These are phyloP conservation scores for Dasysyrphus albostriatus DNA, from an alignment of 2,888 invertebrate genomes.

Conservation along the genomic window DNA sequence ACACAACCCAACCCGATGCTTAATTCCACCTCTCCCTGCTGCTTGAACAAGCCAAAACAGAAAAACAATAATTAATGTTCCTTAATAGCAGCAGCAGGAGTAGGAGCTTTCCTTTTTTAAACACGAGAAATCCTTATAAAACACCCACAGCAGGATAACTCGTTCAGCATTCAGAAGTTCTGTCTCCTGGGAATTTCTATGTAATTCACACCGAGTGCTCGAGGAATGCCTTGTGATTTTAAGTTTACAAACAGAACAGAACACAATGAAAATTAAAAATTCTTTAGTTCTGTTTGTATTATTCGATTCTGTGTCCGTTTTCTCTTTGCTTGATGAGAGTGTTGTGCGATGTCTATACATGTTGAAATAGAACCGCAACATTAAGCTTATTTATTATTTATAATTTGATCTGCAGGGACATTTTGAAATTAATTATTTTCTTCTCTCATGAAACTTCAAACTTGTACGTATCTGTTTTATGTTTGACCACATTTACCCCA, in stretches of 20 bases:
- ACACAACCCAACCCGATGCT: not conserved
- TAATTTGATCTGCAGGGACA: constrained; percentile 48
- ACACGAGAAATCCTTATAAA: constrained; percentile 26
- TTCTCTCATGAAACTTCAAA: not conserved
- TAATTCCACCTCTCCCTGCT: not conserved
- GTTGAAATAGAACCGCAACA: constrained; percentile 17
- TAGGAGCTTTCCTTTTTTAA: constrained; percentile 8
- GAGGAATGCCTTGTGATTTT: constrained; percentile 55
- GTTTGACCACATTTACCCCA: not conserved
- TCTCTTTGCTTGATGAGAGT: not conserved
- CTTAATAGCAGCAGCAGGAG: constrained; percentile 12
- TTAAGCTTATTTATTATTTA: constrained; percentile 14
- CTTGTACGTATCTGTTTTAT: not conserved
- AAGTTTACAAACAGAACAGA: constrained; percentile 58
- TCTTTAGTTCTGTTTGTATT: constrained; percentile 43
- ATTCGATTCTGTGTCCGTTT: constrained; percentile 6
- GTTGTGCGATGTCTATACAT: not conserved
- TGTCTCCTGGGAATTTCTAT: constrained; percentile 46
- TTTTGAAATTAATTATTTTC: constrained; percentile 66
- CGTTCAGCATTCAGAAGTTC: constrained; percentile 56
- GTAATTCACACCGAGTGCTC: constrained; percentile 27
- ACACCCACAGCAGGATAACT: constrained; percentile 60
- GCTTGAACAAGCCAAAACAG: constrained; percentile 54
- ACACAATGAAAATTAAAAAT: constrained; percentile 63
- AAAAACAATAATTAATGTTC: constrained; percentile 74